Evolutionary conservation across 2,888 invertebrate species (phyloP).

Genomic region (Tenodera sinensis): DNA sequence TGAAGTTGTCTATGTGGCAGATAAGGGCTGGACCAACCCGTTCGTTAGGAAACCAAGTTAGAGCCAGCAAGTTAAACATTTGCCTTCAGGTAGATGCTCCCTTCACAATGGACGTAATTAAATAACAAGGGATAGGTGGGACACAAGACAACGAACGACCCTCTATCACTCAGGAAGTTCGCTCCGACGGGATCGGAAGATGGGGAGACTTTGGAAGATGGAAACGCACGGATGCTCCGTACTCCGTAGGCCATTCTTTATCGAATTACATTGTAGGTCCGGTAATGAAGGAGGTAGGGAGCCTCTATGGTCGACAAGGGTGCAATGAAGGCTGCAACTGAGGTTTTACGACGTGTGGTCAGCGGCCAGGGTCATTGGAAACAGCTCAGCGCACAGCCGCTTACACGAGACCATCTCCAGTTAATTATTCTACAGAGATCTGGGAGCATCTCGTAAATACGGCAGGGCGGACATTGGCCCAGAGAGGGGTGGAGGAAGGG

Average conservation of each 20-base stretch:
- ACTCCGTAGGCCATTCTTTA: conserved; percentile 23
- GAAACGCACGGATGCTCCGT: not conserved
- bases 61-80: not conserved
- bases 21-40: too few species aligned
- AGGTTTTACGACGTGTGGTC: conserved; percentile 8
- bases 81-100: not conserved
- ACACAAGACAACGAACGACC: not conserved
- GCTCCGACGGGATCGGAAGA: not conserved
- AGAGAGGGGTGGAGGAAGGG: not conserved
- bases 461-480: not conserved
- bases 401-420: not conserved
- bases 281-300: conserved; percentile 26
- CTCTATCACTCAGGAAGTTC: not conserved
- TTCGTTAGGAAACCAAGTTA: not conserved
- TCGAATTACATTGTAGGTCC: conserved; percentile 28
- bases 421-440: conserved; percentile 6
- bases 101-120: not conserved
- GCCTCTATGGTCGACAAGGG: conserved; percentile 24
- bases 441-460: not conserved
- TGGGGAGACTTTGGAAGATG: not conserved
- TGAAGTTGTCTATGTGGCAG: not conserved
- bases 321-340: conserved; percentile 23
- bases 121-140: not conserved
- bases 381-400: not conserved
- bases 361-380: not conserved